Percentiles rank a stretch among this genome's conserved stretches.
These are phyloP conservation scores for Orgyia antiqua DNA, from an alignment of 2,888 invertebrate species.

Conservation along the genomic window DNA sequence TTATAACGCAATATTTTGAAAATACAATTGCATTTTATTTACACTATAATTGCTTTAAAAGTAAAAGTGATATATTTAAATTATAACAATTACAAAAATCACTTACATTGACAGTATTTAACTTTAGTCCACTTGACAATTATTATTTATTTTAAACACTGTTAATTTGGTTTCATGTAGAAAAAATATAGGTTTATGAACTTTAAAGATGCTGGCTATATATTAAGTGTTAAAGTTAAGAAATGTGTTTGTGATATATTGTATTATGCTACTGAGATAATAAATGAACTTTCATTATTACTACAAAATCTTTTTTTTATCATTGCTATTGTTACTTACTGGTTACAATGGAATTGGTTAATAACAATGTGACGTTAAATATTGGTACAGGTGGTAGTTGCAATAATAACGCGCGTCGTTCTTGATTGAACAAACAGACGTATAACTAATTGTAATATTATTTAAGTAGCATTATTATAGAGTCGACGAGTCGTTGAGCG, in stretches of 20 bases:
- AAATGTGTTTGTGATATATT: slow-evolving; percentile 58
- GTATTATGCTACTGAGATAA: slow-evolving; percentile 41
- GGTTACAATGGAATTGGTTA: slow-evolving; percentile 19
- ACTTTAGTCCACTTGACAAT: no score
- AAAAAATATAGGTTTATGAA: no score
- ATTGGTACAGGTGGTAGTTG: slow-evolving; percentile 36
- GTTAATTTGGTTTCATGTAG: no score
- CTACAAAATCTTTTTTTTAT: slow-evolving; percentile 20
- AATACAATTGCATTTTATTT: no score
- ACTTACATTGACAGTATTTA: no score
- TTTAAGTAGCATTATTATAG: slow-evolving; percentile 12
- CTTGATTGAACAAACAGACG: slow-evolving; percentile 33
- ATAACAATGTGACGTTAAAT: slow-evolving; percentile 26
- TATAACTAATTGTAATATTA: slow-evolving; percentile 24
- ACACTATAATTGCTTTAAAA: no score
- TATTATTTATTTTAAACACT: no score
- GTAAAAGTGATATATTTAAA: no score
- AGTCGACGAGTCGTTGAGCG: slow-evolving; percentile 19
- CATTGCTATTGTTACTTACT: slow-evolving; percentile 12
- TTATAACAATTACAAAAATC: no score
- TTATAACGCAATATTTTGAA: no score
- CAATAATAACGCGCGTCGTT: slow-evolving; percentile 33
- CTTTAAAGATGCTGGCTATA: no score
- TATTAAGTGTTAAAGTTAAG: slow-evolving; percentile 28
- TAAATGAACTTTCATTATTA: slow-evolving; percentile 44